phyloP scores from a whole-genome alignment of 2,797 vertebrate genomes.

The Myotis vivesi region DNA sequence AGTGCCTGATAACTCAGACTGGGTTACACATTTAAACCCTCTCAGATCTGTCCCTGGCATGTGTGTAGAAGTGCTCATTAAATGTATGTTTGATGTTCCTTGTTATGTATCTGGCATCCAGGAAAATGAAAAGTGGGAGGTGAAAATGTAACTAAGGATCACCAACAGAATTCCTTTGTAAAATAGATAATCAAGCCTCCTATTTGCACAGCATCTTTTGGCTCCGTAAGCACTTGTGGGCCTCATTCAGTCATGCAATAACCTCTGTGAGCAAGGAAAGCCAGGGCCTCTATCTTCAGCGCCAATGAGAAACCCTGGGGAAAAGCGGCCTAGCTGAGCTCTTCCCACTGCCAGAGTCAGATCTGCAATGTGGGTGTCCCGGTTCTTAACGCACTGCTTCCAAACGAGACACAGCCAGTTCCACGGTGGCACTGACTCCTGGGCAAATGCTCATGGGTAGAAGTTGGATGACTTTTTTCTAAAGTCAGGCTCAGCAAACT shows the following conservation, averaged over 20 bases:
- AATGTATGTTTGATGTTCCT: neutral
- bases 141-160: neutral
- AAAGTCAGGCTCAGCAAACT: neutral
- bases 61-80: neutral
- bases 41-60: neutral
- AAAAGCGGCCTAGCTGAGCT: neutral
- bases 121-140: neutral
- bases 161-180: neutral
- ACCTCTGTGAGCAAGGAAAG: neutral
- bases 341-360: neutral
- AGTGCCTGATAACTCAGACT: neutral
- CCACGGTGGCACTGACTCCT: neutral
- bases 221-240: neutral
- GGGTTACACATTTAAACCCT: neutral
- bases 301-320: neutral
- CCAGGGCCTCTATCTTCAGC: neutral
- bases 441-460: neutral
- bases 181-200: accelerated
- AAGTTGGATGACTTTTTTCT: neutral
- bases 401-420: neutral
- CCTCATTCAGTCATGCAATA: neutral
- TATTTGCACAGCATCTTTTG: neutral
- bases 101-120: neutral
- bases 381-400: neutral
- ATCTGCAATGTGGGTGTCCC: neutral